Evolutionary conservation across 2,797 vertebrate species (phyloP), one percentile per base, ranked within the genome.

Genomic region (Acrossocheilus fasciatus): DNA sequence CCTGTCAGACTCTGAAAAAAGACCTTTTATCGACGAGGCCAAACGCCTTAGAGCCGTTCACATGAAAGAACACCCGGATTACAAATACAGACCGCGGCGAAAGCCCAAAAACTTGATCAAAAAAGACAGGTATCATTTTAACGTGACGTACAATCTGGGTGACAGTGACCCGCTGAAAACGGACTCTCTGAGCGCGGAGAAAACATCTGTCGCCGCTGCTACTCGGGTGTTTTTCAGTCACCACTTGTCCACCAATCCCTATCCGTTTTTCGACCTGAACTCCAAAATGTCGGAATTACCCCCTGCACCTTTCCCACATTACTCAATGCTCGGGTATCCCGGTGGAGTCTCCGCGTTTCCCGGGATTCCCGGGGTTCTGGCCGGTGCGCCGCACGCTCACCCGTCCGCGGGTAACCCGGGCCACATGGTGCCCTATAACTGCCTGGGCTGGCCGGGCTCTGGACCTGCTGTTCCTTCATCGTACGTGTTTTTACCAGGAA

Each of bases 41-140:
- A 97, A 97, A 89, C 93, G 96, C 57, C 93, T 97, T 82, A 92
- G 96, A 47, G 96, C 96, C 85, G 95, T 96, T 93, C 96, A 97
- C 92, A 97, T 97, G 96, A 97, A 97, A 91, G 96, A 97, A 88
- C 96, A 96, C 88, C 96, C 96, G 45, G 96, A 97, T 93, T 97
- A 97, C 92, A 97, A 97, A 92, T 97, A 97, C 92, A 94, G 96
- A 88, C 96, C 96, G 30, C 91, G 96, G 41, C 92, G 96, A 74
- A 97, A 97, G 91, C 95, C 96, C 86, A 97, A 96, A 92, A 96
- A 94, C 8, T 90, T 96, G 41, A 93, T 96, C 41, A 96, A 96
- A 90, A 97, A 96, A 88, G 96, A 97, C 93, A 94, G 96, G 90
- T 96, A 96, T 91, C 96, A 95, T 64, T 96, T 96, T 89, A 96